These are phyloP conservation scores for Streblospio benedicti DNA, from an alignment of 1,140 invertebrate genomes.

Conservation along the genomic window DNA sequence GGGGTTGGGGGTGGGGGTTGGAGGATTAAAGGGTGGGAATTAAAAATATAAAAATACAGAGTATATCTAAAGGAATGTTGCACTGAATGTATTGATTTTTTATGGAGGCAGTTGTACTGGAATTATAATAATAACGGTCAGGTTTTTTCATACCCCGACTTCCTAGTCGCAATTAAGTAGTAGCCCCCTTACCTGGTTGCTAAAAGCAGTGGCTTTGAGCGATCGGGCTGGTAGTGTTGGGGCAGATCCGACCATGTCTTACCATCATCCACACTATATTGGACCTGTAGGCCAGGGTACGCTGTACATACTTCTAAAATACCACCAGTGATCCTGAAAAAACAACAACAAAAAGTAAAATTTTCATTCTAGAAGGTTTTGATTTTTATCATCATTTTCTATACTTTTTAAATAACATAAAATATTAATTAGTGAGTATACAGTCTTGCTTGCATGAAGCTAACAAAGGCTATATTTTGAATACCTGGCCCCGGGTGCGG, in stretches of 20 bases:
- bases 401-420: background rate
- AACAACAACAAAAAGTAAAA: background rate
- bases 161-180: too few species aligned
- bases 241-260: background rate
- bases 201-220: too few species aligned
- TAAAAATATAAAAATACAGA: too few species aligned
- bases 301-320: constrained; percentile 4
- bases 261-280: constrained; percentile 5
- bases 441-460: constrained; percentile 17
- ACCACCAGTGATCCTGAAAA: background rate
- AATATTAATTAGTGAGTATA: background rate
- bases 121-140: too few species aligned
- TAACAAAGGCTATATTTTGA: background rate
- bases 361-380: background rate
- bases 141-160: too few species aligned
- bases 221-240: background rate
- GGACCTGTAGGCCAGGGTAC: constrained; percentile 8
- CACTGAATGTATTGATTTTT: too few species aligned
- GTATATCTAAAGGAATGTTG: too few species aligned
- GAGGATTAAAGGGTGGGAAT: too few species aligned
- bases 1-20: too few species aligned
- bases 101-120: too few species aligned
- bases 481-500: constrained; percentile 33
- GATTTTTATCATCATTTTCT: background rate
- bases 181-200: too few species aligned